Evolutionary conservation across 2,888 invertebrate species (phyloP).

Genomic region (Leucozona laternaria): DNA sequence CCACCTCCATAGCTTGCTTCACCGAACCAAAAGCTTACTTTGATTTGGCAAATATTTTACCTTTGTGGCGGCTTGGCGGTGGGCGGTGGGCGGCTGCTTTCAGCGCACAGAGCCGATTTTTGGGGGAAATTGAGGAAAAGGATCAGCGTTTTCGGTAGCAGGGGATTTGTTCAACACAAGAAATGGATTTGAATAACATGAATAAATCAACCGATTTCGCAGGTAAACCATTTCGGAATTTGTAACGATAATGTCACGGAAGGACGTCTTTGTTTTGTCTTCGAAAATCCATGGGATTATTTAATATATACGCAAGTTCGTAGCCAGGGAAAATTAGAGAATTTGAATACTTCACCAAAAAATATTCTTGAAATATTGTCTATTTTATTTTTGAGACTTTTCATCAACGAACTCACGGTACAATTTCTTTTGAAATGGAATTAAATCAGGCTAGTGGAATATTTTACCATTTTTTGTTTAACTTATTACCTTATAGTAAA

Average conservation of each 20-base stretch:
- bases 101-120: slow-evolving; percentile 40
- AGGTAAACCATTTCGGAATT: slow-evolving; percentile 66
- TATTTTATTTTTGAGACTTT: no score
- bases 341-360: no score
- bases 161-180: slow-evolving; percentile 75
- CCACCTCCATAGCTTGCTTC: not conserved
- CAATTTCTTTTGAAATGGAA: no score
- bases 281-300: no score
- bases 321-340: no score
- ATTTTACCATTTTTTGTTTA: no score
- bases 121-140: slow-evolving; percentile 25
- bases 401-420: no score
- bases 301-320: no score
- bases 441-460: no score
- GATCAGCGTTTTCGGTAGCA: slow-evolving; percentile 52
- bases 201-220: slow-evolving; percentile 75
- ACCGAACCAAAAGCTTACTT: slow-evolving; percentile 44
- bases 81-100: slow-evolving; percentile 56
- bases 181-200: slow-evolving; percentile 78
- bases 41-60: slow-evolving; percentile 67
- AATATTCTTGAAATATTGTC: no score
- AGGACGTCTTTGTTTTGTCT: no score
- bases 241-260: slow-evolving; percentile 65
- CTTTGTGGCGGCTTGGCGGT: slow-evolving; percentile 61
- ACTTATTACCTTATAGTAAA: no score